Evolutionary conservation across 2,888 invertebrate genomes (phyloP), one percentile per base, ranked within the genome.

Genomic region (Cordilura impudica): DNA sequence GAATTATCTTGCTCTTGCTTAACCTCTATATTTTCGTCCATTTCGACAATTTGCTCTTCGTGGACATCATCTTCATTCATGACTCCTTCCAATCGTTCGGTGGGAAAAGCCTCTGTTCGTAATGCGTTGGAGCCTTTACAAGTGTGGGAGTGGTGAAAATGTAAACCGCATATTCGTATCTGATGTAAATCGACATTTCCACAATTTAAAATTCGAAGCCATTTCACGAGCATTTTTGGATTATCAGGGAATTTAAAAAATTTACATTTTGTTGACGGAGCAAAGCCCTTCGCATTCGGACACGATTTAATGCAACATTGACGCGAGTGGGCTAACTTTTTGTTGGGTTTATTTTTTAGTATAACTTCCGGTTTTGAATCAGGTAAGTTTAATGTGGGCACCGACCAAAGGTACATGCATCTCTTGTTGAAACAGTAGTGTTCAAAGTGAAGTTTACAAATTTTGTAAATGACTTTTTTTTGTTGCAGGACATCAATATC

Each of bases 361-460:
- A 65, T 58, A 10, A 51, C 35, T 19, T 63, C n/a, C 4, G 60
- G 19, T 39, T 31, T 61, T 45, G 2, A 81, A 71, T 0, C 84
- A 82, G 78, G 73, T 39, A 87, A 63, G 31, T 84, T 81, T 10
- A 86, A 54, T 0, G 87, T 87, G 4, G 87, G 87, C 81, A 87
- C 79, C 0, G 88, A 82, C 18, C 87, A 87, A 1, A 79, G 70
- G 4, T 83, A 74, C 3, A 87, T 74, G 3, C 84, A 81, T 0
- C 82, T 74, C 23, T 82, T 82, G 14, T 19, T 6, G 7, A 85
- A 84, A 51, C 86, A 88, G n/a, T 83, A 82, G 2, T 67, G 16
- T 3, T 76, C 82, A 47, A 87, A 87, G 31, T 87, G 87, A 23
- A 82, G 78, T 54, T 85, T 85, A 60, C 87, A 87, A 16, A 87